These are phyloP conservation scores for Penelope pileata DNA, from an alignment of 2,113 vertebrate genomes.

Conservation along the genomic window DNA sequence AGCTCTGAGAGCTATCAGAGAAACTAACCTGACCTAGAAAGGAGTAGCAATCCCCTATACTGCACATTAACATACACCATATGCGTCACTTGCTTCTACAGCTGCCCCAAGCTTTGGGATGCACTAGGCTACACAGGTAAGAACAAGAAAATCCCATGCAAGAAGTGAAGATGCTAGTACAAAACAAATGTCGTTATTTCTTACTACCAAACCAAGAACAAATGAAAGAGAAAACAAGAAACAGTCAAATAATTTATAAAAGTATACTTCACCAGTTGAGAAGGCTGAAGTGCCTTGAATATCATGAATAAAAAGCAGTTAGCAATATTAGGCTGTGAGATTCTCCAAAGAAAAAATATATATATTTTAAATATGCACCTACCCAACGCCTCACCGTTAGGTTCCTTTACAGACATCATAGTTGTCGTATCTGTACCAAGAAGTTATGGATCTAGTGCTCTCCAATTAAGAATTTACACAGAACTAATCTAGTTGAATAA, in stretches of 20 bases:
- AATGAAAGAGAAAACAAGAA: not conserved
- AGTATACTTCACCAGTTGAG: not conserved
- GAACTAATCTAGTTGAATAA: not conserved
- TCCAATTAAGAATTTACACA: not conserved
- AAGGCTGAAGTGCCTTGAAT: not conserved
- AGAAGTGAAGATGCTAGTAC: not conserved
- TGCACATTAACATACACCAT: not conserved
- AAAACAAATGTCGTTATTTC: not conserved
- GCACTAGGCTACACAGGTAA: fast-evolving
- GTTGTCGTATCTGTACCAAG: not conserved
- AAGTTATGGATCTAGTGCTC: not conserved
- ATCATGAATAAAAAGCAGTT: not conserved
- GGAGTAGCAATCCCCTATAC: not conserved
- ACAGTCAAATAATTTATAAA: not conserved
- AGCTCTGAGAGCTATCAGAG: not conserved
- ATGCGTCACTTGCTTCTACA: not conserved
- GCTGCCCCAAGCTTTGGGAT: not conserved
- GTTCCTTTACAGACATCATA: not conserved
- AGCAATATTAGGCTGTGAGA: not conserved
- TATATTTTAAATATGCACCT: not conserved
- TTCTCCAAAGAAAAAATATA: not conserved
- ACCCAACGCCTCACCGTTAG: not conserved
- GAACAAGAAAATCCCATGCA: not conserved
- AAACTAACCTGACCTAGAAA: not conserved
- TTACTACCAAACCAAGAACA: not conserved